Evolutionary conservation across 1,140 invertebrate genomes (phyloP).

Genomic region (Heterodera schachtii): DNA sequence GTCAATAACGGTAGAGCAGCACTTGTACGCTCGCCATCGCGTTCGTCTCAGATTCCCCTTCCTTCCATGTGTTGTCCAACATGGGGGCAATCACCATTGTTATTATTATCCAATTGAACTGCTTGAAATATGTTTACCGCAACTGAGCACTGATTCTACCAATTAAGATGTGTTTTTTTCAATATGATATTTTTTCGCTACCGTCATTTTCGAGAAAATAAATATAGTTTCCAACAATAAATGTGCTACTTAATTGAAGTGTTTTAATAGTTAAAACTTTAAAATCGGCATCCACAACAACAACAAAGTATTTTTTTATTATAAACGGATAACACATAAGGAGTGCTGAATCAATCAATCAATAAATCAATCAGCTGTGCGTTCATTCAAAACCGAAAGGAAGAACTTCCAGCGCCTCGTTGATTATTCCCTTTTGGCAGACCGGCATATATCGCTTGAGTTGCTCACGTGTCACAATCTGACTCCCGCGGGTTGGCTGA

Average conservation of each 20-base stretch:
- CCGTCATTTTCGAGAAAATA: no score
- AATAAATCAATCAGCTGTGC: no score
- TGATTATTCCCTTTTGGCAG: constrained; percentile 1
- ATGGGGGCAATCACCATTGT: neutral
- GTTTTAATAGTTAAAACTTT: neutral
- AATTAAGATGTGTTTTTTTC: no score
- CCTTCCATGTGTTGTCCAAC: neutral
- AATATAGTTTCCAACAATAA: no score
- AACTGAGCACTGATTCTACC: no score
- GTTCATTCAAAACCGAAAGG: neutral
- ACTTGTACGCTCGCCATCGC: neutral
- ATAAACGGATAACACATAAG: no score
- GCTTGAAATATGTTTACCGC: neutral
- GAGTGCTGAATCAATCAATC: no score
- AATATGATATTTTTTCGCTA: no score
- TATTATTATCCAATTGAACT: neutral
- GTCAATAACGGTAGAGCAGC: neutral
- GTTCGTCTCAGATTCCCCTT: neutral
- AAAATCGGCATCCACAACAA: no score
- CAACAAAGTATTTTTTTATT: no score
- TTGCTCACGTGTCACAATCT: neutral
- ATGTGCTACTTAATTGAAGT: no score
- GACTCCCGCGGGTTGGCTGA: neutral
- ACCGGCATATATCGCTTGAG: neutral
- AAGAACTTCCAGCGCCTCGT: neutral